phyloP scores from a whole-genome alignment of 2,113 vertebrate genomes.

The Chamaetylas fuelleborni region DNA sequence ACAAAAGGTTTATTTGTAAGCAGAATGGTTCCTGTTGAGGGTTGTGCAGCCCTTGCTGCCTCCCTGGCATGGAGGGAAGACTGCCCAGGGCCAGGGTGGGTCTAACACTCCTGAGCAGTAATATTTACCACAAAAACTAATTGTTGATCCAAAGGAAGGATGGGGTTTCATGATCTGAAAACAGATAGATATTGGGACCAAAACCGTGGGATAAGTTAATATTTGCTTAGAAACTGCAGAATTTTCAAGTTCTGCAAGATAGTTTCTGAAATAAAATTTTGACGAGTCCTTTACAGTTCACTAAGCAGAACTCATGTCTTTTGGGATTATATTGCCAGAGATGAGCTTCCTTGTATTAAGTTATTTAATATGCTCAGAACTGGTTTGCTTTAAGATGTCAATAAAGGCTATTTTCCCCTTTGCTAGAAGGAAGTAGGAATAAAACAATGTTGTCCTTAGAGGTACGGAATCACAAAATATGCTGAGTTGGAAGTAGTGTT shows the following conservation, averaged over 20 bases:
- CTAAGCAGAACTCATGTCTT: background rate
- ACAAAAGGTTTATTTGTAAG: background rate
- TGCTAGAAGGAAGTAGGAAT: background rate
- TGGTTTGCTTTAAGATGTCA: background rate
- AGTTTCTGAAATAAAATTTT: conserved; percentile 20
- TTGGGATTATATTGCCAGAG: background rate
- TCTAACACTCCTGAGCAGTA: background rate
- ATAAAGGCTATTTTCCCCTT: background rate
- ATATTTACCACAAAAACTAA: background rate
- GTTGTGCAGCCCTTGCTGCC: rapidly evolving
- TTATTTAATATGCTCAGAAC: background rate
- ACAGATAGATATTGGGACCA: background rate
- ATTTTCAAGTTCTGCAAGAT: background rate
- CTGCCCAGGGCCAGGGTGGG: background rate
- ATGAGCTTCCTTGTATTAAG: background rate
- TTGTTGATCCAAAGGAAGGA: background rate
- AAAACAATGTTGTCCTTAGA: background rate
- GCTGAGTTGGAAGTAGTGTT: background rate
- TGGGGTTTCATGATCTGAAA: background rate
- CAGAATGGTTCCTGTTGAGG: background rate
- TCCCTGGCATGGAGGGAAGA: background rate
- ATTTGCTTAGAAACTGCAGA: background rate
- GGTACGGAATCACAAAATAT: background rate
- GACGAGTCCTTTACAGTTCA: background rate
- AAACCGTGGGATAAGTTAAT: background rate